These are phyloP conservation scores for Lordiphosa stackelbergi DNA, from an alignment of 1,140 invertebrate species.

Conservation along the genomic window DNA sequence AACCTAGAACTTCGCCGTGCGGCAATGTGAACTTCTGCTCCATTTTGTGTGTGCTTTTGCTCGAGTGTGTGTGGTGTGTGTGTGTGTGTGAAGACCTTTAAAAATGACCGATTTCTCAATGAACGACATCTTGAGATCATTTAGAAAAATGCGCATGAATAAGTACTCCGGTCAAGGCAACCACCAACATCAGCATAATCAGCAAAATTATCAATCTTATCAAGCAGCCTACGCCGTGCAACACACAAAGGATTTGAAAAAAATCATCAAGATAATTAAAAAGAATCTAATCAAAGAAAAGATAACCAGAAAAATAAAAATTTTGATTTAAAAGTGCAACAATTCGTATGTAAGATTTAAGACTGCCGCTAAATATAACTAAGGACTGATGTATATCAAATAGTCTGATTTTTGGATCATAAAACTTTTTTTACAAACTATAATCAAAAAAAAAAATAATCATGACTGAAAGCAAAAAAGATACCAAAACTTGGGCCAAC, in stretches of 20 bases:
- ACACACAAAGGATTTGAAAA: constrained; percentile 58
- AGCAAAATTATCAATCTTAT: constrained; percentile 27
- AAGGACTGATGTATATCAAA: constrained; percentile 44
- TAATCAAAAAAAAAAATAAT: constrained; percentile 6
- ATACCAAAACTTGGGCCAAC: constrained; percentile 49
- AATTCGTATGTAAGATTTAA: constrained; percentile 18
- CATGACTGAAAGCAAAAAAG: constrained; percentile 60
- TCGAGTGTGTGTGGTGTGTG: constrained; percentile 13
- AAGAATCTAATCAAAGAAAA: constrained; percentile 65
- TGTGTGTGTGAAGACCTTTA: constrained; percentile 11
- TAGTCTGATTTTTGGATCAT: constrained; percentile 48
- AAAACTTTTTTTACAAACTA: constrained; percentile 7
- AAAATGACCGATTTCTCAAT: constrained; percentile 69
- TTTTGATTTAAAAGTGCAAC: constrained; percentile 41
- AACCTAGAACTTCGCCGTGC: constrained; percentile 54
- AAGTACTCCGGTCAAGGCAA: constrained; percentile 40
- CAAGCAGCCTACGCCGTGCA: constrained; percentile 30
- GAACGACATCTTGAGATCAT: constrained; percentile 69
- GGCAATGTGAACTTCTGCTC: constrained; percentile 43
- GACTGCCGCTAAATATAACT: constrained; percentile 37
- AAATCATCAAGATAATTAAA: constrained; percentile 66
- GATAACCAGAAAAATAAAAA: constrained; percentile 59
- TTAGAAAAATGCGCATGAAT: constrained; percentile 74
- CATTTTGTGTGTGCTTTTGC: constrained; percentile 3
- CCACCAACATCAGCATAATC: constrained; percentile 29